These are phyloP conservation scores for Papilio aristodemus DNA, from an alignment of 1,140 invertebrate species.

Conservation along the genomic window DNA sequence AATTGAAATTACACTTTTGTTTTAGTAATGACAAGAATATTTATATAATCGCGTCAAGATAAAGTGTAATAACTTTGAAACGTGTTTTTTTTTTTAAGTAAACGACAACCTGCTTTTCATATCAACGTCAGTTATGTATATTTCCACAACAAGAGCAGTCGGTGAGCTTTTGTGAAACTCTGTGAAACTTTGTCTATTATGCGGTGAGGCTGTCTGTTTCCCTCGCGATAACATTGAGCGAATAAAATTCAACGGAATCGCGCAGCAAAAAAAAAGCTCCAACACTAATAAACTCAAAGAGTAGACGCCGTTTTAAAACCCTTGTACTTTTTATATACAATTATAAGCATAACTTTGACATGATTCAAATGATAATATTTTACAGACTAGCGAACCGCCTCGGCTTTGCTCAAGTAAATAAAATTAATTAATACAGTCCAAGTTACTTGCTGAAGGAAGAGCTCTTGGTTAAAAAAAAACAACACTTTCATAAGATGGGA, in stretches of 20 bases:
- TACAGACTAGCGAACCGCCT: no score
- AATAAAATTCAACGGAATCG: slow-evolving; percentile 11
- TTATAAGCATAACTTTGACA: neutral
- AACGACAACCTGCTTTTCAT: slow-evolving; percentile 10
- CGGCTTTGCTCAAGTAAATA: no score
- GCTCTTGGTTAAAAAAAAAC: no score
- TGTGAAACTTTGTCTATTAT: slow-evolving; percentile 17
- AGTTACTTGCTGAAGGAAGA: no score
- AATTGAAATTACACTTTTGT: no score
- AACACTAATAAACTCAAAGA: slow-evolving; percentile 2
- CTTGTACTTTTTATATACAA: neutral
- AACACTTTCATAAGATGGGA: no score
- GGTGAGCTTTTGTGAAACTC: slow-evolving; percentile 16
- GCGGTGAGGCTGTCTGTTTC: slow-evolving; percentile 12
- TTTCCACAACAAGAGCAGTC: slow-evolving; percentile 16
- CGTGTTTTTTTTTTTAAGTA: neutral
- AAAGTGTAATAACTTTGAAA: neutral
- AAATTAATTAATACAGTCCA: no score
- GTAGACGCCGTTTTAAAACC: neutral
- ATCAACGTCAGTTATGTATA: neutral
- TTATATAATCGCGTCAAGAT: neutral
- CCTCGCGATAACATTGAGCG: slow-evolving; percentile 6
- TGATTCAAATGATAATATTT: neutral
- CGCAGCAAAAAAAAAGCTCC: slow-evolving; percentile 5
- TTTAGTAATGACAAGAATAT: no score